A percentile compares a stretch with the other conserved stretches of the same genome.
phyloP scores from a whole-genome alignment of 2,113 vertebrate species.

The Eudyptes chrysolophus region DNA sequence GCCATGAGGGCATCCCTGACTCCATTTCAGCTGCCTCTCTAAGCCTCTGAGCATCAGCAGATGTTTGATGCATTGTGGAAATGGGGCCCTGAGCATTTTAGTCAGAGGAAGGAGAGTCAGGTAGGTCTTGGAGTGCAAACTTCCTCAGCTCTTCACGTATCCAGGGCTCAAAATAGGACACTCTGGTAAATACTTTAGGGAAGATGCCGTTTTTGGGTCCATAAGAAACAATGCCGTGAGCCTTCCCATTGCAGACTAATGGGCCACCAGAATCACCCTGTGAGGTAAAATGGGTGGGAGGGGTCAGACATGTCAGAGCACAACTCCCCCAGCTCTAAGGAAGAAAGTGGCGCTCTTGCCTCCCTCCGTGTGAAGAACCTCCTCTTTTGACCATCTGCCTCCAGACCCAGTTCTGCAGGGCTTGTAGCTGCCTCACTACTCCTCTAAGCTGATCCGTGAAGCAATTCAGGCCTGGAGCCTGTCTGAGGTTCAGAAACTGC shows the following conservation, averaged over 20 bases:
- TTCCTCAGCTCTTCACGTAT: not conserved
- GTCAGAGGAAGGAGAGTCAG: not conserved
- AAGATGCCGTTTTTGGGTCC: rapidly evolving
- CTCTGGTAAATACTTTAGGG: not conserved
- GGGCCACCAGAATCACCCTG: not conserved
- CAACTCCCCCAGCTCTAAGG: not conserved
- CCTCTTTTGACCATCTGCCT: not conserved
- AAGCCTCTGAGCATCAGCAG: not conserved
- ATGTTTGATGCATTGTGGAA: not conserved
- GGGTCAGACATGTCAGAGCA: not conserved
- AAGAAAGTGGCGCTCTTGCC: not conserved
- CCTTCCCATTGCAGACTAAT: not conserved
- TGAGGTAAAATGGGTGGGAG: not conserved
- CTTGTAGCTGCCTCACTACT: not conserved
- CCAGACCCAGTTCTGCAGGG: not conserved
- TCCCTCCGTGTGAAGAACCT: not conserved
- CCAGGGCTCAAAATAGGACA: not conserved
- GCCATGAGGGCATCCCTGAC: not conserved
- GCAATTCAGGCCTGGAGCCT: too few species aligned
- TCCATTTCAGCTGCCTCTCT: not conserved
- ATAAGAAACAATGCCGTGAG: not conserved
- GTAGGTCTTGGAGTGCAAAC: not conserved
- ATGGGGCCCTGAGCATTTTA: not conserved
- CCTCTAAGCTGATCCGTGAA: not conserved
- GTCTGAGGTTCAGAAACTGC: not conserved